These are phyloP conservation scores for Gorsachius magnificus DNA, from an alignment of 2,797 vertebrate species.

Conservation along the genomic window DNA sequence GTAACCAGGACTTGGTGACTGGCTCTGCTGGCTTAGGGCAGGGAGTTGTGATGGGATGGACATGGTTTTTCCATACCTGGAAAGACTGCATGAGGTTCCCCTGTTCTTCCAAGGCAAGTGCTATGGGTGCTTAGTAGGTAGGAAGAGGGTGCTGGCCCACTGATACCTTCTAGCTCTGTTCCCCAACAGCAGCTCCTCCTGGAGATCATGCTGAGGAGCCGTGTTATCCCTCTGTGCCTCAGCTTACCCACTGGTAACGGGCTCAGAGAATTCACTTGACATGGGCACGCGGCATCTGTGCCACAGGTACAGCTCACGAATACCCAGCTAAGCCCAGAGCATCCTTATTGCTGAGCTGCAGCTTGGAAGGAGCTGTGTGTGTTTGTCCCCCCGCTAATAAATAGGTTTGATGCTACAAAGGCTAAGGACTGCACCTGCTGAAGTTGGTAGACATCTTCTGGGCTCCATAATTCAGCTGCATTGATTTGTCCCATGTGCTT, in stretches of 20 bases:
- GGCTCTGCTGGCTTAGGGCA: background rate
- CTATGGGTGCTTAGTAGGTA: background rate
- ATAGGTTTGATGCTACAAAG: background rate
- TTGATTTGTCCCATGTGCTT: background rate
- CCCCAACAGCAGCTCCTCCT: accelerated
- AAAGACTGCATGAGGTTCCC: background rate
- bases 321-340: background rate
- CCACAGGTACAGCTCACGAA: background rate
- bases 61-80: background rate
- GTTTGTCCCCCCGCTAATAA: background rate
- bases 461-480: background rate
- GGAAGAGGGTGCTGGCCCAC: background rate
- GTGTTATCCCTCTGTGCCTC: background rate
- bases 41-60: background rate
- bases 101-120: background rate
- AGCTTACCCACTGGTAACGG: accelerated
- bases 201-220: background rate
- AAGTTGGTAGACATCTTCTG: background rate
- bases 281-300: background rate
- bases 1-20: background rate
- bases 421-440: background rate
- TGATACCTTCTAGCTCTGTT: background rate
- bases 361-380: background rate
- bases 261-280: background rate
- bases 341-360: background rate